Percentiles rank a stretch among this genome's conserved stretches.
Evolutionary conservation across 2,797 vertebrate genomes (phyloP).

Genomic region (Helicolenus hilgendorfi): DNA sequence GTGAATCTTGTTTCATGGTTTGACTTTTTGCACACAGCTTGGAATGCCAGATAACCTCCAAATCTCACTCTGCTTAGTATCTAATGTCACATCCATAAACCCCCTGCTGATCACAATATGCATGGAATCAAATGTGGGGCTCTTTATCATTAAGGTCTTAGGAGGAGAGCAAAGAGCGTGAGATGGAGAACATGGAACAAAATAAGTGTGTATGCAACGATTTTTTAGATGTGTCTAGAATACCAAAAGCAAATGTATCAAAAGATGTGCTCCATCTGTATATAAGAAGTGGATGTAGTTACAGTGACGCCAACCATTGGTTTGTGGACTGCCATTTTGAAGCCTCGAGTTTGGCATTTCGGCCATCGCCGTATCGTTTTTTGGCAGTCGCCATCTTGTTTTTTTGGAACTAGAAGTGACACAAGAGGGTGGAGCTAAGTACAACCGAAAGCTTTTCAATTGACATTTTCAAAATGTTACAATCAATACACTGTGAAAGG

Average conservation of each 20-base stretch:
- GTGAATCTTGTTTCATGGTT: constrained; percentile 72
- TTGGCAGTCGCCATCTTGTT: too few relatives aligned
- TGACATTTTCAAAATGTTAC: too few relatives aligned
- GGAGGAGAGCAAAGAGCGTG: constrained; percentile 12
- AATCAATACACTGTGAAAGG: too few relatives aligned
- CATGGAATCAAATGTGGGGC: constrained; percentile 52
- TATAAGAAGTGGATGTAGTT: too few relatives aligned
- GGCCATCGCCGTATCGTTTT: too few relatives aligned
- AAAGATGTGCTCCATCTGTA: neutral
- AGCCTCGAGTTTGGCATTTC: too few relatives aligned
- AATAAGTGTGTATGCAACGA: neutral
- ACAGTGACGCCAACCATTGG: too few relatives aligned
- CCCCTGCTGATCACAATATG: constrained; percentile 59
- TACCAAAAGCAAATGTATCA: neutral
- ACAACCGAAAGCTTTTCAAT: too few relatives aligned
- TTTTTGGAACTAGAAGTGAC: too few relatives aligned
- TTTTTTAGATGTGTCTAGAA: constrained; percentile 12
- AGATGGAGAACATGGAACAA: constrained; percentile 2
- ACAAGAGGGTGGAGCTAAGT: too few relatives aligned
- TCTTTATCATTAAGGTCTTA: constrained; percentile 32
- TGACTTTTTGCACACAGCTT: constrained; percentile 73
- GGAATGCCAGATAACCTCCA: constrained; percentile 73
- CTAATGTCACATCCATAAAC: constrained; percentile 73
- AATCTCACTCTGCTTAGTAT: constrained; percentile 68
- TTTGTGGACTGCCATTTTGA: too few relatives aligned